Conservation (phyloP, 2,888 invertebrate species). For the Empis livida region DNA sequence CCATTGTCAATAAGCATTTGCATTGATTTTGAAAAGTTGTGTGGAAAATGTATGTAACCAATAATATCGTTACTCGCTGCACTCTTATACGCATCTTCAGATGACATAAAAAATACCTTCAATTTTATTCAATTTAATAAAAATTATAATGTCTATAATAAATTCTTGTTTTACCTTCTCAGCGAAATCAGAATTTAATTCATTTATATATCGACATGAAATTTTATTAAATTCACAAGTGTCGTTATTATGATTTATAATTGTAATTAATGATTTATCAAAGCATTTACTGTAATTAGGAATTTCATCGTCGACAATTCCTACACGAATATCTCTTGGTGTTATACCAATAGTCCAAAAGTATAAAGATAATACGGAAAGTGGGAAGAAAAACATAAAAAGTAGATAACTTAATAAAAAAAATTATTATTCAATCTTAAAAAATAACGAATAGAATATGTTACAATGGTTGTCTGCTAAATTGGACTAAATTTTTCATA, state of each 20-base stretch:
- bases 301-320: slow-evolving; percentile 68
- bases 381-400: slow-evolving; percentile 64
- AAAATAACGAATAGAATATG: no score
- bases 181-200: slow-evolving; percentile 44
- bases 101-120: slow-evolving; percentile 40
- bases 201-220: slow-evolving; percentile 48
- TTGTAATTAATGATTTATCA: slow-evolving; percentile 31
- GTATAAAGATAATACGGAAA: slow-evolving; percentile 67
- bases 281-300: slow-evolving; percentile 34
- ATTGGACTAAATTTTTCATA: slow-evolving; percentile 55
- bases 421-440: neutral
- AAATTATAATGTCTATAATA: neutral
- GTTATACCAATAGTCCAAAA: slow-evolving; percentile 69
- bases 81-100: slow-evolving; percentile 40
- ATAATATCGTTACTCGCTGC: slow-evolving; percentile 43
- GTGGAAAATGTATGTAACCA: slow-evolving; percentile 53
- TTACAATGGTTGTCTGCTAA: slow-evolving; percentile 59
- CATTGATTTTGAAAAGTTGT: slow-evolving; percentile 58
- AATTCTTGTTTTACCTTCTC: slow-evolving; percentile 29
- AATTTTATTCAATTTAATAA: slow-evolving; percentile 5
- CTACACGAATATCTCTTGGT: slow-evolving; percentile 56
- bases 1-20: slow-evolving; percentile 45
- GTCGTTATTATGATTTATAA: slow-evolving; percentile 26
- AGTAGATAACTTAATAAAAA: slow-evolving; percentile 50
- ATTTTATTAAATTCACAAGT: slow-evolving; percentile 43